phyloP scores from a whole-genome alignment of 2,113 vertebrate species.

The Columba livia region DNA sequence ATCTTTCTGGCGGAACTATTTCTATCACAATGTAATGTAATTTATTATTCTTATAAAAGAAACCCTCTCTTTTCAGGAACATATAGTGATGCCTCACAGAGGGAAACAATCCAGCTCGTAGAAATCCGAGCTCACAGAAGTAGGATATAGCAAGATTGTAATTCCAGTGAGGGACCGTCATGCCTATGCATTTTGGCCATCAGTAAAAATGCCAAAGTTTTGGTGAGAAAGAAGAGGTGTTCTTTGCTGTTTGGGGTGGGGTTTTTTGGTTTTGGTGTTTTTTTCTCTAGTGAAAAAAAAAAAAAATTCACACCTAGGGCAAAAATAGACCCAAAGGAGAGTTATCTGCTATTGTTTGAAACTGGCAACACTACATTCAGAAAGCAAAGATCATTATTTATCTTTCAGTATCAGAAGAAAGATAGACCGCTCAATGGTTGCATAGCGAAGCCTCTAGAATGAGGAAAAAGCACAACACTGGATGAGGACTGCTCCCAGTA shows the following conservation, averaged over 20 bases:
- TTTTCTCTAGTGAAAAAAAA: not conserved
- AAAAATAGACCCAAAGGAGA: not conserved
- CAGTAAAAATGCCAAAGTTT: not conserved
- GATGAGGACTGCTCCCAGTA: not conserved
- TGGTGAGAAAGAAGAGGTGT: not conserved
- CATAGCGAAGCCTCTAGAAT: not conserved
- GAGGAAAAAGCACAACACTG: fast-evolving
- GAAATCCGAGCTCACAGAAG: not conserved
- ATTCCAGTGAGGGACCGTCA: not conserved
- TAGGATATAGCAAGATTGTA: not conserved
- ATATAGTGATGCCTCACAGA: not conserved
- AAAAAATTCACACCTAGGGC: too few species aligned
- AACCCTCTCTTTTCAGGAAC: not conserved
- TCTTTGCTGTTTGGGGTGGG: not conserved
- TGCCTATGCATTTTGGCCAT: not conserved
- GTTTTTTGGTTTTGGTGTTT: fast-evolving
- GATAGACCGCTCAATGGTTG: not conserved
- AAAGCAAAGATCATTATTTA: not conserved
- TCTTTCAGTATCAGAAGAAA: not conserved
- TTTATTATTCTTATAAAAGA: not conserved
- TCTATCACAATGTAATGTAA: not conserved
- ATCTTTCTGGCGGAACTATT: not conserved
- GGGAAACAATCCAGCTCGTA: not conserved
- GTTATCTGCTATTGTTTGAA: not conserved
- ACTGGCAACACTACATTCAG: not conserved